These are phyloP conservation scores for Enteromius unitaeniatus DNA, from an alignment of 2,797 vertebrate genomes.

Conservation along the genomic window DNA sequence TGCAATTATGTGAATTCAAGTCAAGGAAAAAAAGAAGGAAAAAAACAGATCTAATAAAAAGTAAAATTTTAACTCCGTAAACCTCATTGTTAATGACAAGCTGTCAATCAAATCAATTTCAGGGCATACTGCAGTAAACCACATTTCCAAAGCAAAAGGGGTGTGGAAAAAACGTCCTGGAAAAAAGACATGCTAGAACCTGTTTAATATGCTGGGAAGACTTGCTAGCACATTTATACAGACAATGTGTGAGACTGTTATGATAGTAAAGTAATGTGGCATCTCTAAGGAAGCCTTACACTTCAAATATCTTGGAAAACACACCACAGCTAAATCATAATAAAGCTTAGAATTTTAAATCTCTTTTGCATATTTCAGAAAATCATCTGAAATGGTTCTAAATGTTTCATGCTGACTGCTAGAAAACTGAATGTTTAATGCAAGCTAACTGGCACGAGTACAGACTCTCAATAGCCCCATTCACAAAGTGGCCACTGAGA, in stretches of 20 bases:
- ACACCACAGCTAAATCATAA: background rate
- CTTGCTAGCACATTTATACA: conserved; percentile 12
- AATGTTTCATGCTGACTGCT: background rate
- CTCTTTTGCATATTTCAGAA: background rate
- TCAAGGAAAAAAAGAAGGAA: background rate
- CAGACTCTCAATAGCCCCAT: conserved; percentile 47
- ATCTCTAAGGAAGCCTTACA: background rate
- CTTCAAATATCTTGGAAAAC: background rate
- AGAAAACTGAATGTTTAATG: conserved; percentile 1
- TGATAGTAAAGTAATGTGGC: background rate
- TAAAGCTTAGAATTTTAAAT: background rate
- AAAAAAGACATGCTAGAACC: conserved; percentile 45
- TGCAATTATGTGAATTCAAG: background rate
- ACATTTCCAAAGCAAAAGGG: conserved; percentile 7
- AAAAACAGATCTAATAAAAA: conserved; percentile 1
- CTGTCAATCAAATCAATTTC: conserved; percentile 36
- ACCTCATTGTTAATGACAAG: conserved; percentile 10
- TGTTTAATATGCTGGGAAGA: conserved; percentile 53
- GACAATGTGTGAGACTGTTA: background rate
- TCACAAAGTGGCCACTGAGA: conserved; percentile 31
- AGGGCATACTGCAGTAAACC: background rate
- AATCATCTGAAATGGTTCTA: background rate
- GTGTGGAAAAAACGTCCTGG: conserved; percentile 12
- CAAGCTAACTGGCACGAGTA: conserved; percentile 16
- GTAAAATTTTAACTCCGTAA: conserved; percentile 12